Conservation (phyloP, 2,113 vertebrate species). For the Lynx canadensis region DNA sequence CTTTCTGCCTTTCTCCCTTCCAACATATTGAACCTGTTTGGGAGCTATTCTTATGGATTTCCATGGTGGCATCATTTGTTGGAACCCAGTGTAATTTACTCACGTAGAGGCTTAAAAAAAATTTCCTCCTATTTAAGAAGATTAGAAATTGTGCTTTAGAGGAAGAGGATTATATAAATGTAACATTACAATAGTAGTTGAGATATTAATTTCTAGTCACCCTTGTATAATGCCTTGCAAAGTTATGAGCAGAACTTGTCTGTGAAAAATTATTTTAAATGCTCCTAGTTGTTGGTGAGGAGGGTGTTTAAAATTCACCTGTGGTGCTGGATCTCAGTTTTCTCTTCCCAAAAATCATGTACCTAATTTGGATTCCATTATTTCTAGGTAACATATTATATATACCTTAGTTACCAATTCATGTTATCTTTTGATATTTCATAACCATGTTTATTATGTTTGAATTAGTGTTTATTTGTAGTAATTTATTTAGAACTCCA, state of each 20-base stretch:
- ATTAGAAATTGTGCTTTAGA: not conserved
- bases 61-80: not conserved
- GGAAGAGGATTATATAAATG: not conserved
- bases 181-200: not conserved
- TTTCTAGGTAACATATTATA: not conserved
- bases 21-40: not conserved
- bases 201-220: not conserved
- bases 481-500: not conserved
- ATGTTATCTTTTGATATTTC: not conserved
- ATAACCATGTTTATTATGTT: not conserved
- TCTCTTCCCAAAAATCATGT: not conserved
- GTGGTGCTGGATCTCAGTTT: not conserved
- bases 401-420: not conserved
- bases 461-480: not conserved
- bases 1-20: not conserved
- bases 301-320: not conserved
- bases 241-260: not conserved
- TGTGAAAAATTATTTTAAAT: not conserved
- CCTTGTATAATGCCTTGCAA: not conserved
- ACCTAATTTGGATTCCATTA: not conserved
- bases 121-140: not conserved
- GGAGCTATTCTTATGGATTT: not conserved
- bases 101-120: not conserved
- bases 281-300: not conserved
- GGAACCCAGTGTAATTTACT: not conserved